Percentiles rank a stretch among this genome's conserved stretches.
Evolutionary conservation across 2,113 vertebrate genomes (phyloP).

Genomic region (Cebidichthys violaceus): DNA sequence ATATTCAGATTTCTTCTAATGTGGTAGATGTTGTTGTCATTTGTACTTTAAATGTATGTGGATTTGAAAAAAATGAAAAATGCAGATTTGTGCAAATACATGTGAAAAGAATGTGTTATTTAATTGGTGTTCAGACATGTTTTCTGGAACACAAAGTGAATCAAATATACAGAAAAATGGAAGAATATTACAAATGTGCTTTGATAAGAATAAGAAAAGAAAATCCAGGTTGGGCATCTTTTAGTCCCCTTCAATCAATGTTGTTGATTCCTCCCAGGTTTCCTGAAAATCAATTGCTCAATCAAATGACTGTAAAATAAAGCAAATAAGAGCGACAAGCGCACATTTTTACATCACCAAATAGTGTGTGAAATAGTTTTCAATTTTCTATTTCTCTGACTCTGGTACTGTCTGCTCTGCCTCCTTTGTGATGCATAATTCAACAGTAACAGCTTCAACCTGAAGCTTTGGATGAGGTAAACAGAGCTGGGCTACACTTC

Average conservation of each 20-base stretch:
- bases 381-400: constrained; percentile 10
- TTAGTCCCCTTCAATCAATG: constrained; percentile 12
- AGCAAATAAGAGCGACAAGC: constrained; percentile 10
- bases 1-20: constrained; percentile 32
- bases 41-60: constrained; percentile 51
- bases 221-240: not conserved
- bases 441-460: constrained; percentile 31
- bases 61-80: constrained; percentile 48
- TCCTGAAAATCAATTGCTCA: constrained; percentile 29
- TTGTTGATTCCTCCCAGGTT: constrained; percentile 27
- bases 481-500: constrained; percentile 65
- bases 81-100: constrained; percentile 61
- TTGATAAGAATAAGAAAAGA: not conserved
- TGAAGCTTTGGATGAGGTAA: constrained; percentile 51
- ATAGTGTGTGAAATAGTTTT: constrained; percentile 21
- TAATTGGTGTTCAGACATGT: constrained; percentile 1
- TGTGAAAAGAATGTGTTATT: constrained; percentile 39
- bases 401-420: constrained; percentile 3
- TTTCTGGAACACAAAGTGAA: constrained; percentile 28
- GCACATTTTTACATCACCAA: not conserved
- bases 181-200: not conserved
- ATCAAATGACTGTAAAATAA: constrained; percentile 30
- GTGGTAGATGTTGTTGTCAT: constrained; percentile 47
- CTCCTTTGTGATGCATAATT: constrained; percentile 51
- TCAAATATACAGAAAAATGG: not conserved